Conservation (phyloP, 1,140 invertebrate genomes). For the Pogonognathellus flavescens region DNA sequence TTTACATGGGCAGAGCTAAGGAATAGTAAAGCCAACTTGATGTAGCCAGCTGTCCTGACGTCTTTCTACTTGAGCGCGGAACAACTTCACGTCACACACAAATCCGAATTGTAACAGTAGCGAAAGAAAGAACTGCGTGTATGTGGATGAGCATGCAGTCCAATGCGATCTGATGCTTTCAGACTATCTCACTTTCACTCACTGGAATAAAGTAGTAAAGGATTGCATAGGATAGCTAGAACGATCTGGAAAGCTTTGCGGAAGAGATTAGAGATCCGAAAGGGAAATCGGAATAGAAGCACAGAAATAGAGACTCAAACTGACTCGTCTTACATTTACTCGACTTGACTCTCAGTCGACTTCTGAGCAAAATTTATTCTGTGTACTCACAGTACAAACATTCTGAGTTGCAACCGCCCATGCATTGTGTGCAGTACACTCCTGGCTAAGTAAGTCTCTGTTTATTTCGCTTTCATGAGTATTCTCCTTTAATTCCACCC, state of each 20-base stretch:
- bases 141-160: neutral
- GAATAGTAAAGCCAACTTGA: conserved; percentile 28
- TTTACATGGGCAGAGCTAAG: neutral
- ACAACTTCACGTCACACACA: conserved; percentile 30
- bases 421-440: too few species aligned
- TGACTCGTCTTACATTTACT: neutral
- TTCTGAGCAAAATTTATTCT: neutral
- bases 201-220: neutral
- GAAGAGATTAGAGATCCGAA: conserved; percentile 45
- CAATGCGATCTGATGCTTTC: neutral
- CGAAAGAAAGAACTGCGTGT: neutral
- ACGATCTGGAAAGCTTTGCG: conserved; percentile 44
- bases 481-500: conserved; percentile 13
- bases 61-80: conserved; percentile 37
- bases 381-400: neutral
- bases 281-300: conserved; percentile 36
- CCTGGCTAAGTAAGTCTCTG: neutral
- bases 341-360: neutral
- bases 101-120: conserved; percentile 18
- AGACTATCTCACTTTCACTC: conserved; percentile 26
- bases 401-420: neutral
- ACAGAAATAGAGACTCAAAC: neutral
- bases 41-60: conserved; percentile 35
- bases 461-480: conserved; percentile 8
- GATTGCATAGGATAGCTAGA: conserved; percentile 1